phyloP scores from a whole-genome alignment of 2,888 invertebrate genomes.

The Oligia fasciuncula region DNA sequence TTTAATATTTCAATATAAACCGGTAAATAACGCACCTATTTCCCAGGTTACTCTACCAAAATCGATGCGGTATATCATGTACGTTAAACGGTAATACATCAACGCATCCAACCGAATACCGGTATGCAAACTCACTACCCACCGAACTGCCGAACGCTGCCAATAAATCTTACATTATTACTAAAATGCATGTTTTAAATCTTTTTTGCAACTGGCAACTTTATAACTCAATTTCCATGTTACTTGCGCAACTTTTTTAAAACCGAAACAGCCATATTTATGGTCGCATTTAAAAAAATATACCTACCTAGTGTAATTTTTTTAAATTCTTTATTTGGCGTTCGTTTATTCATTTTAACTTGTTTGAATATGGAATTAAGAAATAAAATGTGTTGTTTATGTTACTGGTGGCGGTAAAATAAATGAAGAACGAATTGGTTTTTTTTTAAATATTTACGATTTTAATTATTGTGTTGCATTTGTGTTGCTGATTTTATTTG shows the following conservation, averaged over 20 bases:
- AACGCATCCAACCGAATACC: conserved; percentile 57
- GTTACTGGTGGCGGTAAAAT: conserved; percentile 16
- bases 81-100: conserved; percentile 57
- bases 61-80: conserved; percentile 21
- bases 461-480: conserved; percentile 12
- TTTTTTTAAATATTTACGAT: neutral
- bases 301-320: conserved; percentile 5
- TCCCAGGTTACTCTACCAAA: neutral
- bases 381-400: conserved; percentile 57
- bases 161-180: conserved; percentile 74
- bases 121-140: conserved; percentile 62
- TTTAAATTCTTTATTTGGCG: conserved; percentile 17
- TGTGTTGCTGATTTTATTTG: conserved; percentile 25
- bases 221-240: conserved; percentile 72
- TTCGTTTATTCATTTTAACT: conserved; percentile 30
- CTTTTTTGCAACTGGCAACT: conserved; percentile 63
- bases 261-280: conserved; percentile 27
- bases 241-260: conserved; percentile 59
- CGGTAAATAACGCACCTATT: conserved; percentile 9
- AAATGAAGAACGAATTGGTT: conserved; percentile 20
- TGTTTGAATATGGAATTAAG: conserved; percentile 50
- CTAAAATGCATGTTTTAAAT: conserved; percentile 66
- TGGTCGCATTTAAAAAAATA: conserved; percentile 26
- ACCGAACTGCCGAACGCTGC: conserved; percentile 45
- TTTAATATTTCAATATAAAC: conserved; percentile 11